Evolutionary conservation across 2,113 vertebrate genomes (phyloP), one percentile per base, ranked within the genome.

Genomic region (Hemiprocne comata): DNA sequence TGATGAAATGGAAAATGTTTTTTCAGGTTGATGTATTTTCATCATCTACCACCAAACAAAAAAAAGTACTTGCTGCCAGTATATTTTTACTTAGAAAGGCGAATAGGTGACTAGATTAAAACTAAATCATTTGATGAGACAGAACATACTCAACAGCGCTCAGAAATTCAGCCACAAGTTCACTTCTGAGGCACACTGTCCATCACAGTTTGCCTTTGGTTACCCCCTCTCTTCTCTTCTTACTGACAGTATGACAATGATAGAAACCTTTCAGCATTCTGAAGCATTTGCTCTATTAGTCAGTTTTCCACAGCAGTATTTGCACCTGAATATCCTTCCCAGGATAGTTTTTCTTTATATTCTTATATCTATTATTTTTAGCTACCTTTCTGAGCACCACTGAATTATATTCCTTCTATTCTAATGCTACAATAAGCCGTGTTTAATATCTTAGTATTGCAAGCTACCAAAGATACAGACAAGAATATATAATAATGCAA

Each of bases 191-290:
- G 44, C 18, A 28, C 4, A 7, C 1, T 14, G 3, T 24, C 25
- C 6, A n/a, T 58, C 18, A 20, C 2, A 1, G 7, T 19, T 58
- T 61, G 23, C 28, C 5, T 72, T 76, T 44, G 28, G 21, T 21
- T 42, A n/a, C 10, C 19, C 24, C 24, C 38, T 13, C 38, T 13
- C 42, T 21, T 73, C 13, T 50, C 48, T 13, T 4, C 24, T 18
- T 51, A 18, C 26, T 6, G 3, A 7, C 26, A 54, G 26, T 36
- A 23, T 1, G 1, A 29, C 4, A 24, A 2, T 2, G 6, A 2
- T 12, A 33, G 44, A 19, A 77, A 88, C 17, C 2, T 8, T 60
- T 50, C 26, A 51, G 7, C 17, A 17, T 50, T 72, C 20, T 25
- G 62, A 75, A 72, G 10, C 17, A 6, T 50, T 78, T 64, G 25